Conservation (phyloP, 1,140 invertebrate genomes). For the Drosophila pachea region DNA sequence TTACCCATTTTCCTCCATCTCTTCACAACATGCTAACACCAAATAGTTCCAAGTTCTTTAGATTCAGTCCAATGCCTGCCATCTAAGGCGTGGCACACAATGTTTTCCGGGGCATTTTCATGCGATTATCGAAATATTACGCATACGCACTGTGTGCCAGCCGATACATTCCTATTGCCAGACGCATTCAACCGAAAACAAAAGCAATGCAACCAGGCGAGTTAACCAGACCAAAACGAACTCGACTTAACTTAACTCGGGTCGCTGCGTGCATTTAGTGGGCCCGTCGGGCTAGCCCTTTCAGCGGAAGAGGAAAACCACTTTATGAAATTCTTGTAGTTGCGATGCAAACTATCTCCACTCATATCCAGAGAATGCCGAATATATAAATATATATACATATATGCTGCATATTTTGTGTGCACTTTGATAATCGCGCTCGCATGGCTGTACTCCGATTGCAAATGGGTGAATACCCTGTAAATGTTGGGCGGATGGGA, state of each 20-base stretch:
- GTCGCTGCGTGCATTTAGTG: neutral
- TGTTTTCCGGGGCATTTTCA: conserved; percentile 21
- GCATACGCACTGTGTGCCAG: conserved; percentile 27
- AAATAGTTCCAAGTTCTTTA: neutral
- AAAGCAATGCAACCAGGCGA: conserved; percentile 32
- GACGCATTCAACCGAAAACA: conserved; percentile 35
- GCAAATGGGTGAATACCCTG: neutral
- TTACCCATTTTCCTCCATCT: neutral
- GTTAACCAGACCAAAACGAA: conserved; percentile 24
- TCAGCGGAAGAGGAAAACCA: conserved; percentile 29
- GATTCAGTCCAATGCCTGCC: neutral
- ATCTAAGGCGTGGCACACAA: neutral
- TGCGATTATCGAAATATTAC: conserved; percentile 25
- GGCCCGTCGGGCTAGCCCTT: neutral
- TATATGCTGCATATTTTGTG: conserved; percentile 7
- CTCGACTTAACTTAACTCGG: neutral
- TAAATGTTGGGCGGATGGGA: neutral
- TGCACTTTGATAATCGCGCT: conserved; percentile 9
- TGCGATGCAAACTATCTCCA: conserved; percentile 25
- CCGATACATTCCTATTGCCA: conserved; percentile 24
- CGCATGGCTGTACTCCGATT: neutral
- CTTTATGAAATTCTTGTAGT: conserved; percentile 39
- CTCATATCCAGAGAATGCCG: conserved; percentile 6
- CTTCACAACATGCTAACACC: too few species aligned
- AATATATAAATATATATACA: too few species aligned